These are phyloP conservation scores for Leptinotarsa tumamoca DNA, from an alignment of 2,888 invertebrate species.

Conservation along the genomic window DNA sequence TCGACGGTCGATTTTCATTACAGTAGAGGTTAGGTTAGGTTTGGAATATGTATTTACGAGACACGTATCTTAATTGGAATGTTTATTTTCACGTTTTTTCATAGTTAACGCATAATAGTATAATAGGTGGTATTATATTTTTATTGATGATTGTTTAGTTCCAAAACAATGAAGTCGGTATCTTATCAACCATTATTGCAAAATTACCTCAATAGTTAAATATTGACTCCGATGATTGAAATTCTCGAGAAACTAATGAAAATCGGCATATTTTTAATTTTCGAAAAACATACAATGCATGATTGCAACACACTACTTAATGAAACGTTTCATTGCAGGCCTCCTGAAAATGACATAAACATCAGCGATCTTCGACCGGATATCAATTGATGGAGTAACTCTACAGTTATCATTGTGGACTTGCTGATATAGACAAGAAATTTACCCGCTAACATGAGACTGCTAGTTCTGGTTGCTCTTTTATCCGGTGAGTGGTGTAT, in stretches of 20 bases:
- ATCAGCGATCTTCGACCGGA: not conserved
- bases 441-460: constrained; percentile 32
- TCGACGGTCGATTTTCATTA: too few relatives aligned
- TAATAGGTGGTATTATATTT: too few relatives aligned
- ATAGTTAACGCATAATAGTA: too few relatives aligned
- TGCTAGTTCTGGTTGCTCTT: constrained; percentile 33
- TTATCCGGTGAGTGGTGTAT: constrained; percentile 36
- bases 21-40: too few relatives aligned
- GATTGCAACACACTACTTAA: not conserved
- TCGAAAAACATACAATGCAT: too few relatives aligned
- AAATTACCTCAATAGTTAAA: not conserved
- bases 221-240: not conserved
- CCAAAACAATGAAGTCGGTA: too few relatives aligned
- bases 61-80: too few relatives aligned
- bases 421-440: constrained; percentile 29
- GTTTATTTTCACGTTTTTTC: too few relatives aligned
- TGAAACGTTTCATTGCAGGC: not conserved
- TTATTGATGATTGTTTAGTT: too few relatives aligned
- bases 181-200: not conserved
- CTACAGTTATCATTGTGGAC: constrained; percentile 11
- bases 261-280: too few relatives aligned
- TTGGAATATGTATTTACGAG: too few relatives aligned
- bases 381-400: not conserved
- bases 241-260: too few relatives aligned
- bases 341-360: not conserved